Conservation (phyloP, 2,797 vertebrate species). For the Sandelia bainsii region DNA sequence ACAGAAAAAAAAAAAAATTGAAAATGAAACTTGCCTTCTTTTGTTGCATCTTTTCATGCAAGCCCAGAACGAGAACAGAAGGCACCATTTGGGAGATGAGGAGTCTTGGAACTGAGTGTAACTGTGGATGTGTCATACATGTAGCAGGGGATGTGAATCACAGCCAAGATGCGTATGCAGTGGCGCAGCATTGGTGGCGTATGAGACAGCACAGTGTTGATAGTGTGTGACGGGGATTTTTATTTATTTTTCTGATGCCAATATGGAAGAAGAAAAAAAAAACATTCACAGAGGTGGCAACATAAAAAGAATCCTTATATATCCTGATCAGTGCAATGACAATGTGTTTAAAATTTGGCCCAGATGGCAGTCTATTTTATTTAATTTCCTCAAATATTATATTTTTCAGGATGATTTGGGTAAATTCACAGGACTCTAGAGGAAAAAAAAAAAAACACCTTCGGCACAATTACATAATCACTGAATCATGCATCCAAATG, state of each 20-base stretch:
- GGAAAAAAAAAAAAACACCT: constrained; percentile 6
- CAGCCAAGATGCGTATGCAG: constrained; percentile 61
- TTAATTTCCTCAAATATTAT: constrained; percentile 11
- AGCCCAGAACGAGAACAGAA: constrained; percentile 75
- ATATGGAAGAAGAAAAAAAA: background rate
- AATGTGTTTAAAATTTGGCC: constrained; percentile 31
- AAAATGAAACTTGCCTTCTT: constrained; percentile 32
- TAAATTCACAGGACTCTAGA: constrained; percentile 11
- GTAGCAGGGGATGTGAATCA: constrained; percentile 77
- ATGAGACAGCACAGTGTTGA: constrained; percentile 47
- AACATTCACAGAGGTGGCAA: constrained; percentile 5
- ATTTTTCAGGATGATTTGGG: constrained; percentile 38
- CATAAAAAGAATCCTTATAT: background rate
- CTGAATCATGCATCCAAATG: constrained; percentile 64
- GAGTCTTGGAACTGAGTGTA: constrained; percentile 76
- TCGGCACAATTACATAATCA: constrained; percentile 61
- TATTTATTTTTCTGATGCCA: constrained; percentile 32
- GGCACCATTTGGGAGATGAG: constrained; percentile 81
- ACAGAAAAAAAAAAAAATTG: constrained; percentile 6
- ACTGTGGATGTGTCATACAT: constrained; percentile 81
- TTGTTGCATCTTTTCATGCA: constrained; percentile 66
- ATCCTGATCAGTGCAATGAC: constrained; percentile 7
- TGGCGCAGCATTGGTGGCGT: constrained; percentile 46
- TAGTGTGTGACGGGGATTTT: constrained; percentile 38
- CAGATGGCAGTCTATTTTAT: constrained; percentile 33